Base-by-base conservation (phyloP, 1,140 invertebrate genomes). In the Papilio polytes region DNA sequence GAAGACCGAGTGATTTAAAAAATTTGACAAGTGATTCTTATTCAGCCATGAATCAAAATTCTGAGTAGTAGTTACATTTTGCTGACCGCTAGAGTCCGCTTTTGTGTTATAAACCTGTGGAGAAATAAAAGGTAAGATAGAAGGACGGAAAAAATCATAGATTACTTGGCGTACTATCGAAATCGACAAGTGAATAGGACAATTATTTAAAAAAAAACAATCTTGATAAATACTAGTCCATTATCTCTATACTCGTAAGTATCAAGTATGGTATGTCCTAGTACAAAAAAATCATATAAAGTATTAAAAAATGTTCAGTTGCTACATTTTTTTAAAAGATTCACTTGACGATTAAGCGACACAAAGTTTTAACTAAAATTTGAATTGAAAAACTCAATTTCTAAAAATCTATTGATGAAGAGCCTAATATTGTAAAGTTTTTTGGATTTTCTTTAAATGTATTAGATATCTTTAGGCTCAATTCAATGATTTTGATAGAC, bases 31-130 rank as follows among this genome's bases (percentile, higher is more conserved):
- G 89, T 94, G 91, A 93, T 88, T 91, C 80, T 87, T 88, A 70
- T 36, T 91, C 88, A 92, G 92, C 89, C 87, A 88, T 89, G 87
- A 92, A 88, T 86, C 85, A 89, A 88, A 86, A 86, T 83, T 85
- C 89, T 90, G 84, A 93, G 89, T 95, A 95, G 91, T 95, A 95
- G 91, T 95, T 95, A 95, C 95, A 94, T 95, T 95, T 93, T 91
- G 93, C 93, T 95, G 95, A 93, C 94, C 95, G 92, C 91, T 95
- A 91, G 95, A 91, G 86, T 95, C 95, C 94, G 94, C 89, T 95
- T 95, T 95, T 94, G 94, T 94, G 93, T 95, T 95, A 95, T 95
- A 95, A 92, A 95, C 95, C 95, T 95, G 95, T 91, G 92, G 91
- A 95, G 90, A 95, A 93, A 93, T 92, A 95, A 95, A 94, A 92